Percentiles rank a stretch among this genome's conserved stretches.
Evolutionary conservation across 2,888 invertebrate species (phyloP).

Genomic region (Andrena camellia): DNA sequence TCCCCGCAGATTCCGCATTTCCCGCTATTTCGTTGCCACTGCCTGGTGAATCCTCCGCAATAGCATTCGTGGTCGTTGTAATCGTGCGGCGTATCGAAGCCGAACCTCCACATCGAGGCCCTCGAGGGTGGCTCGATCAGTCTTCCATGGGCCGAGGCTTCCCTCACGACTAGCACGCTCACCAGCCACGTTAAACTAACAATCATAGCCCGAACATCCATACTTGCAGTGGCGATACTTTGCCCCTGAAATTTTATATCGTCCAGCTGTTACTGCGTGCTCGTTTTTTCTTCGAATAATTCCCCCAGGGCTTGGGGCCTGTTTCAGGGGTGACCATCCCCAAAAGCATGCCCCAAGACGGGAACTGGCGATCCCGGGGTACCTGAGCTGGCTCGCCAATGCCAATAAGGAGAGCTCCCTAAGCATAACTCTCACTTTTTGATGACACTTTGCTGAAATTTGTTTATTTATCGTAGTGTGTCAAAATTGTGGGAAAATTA

Average conservation of each 20-base stretch:
- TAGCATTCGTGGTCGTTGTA: conserved; percentile 96
- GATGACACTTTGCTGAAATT: too few species aligned
- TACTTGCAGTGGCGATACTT: conserved; percentile 39
- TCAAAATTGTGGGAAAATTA: too few species aligned
- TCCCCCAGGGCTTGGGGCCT: too few species aligned
- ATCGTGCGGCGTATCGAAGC: conserved; percentile 94
- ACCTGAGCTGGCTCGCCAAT: too few species aligned
- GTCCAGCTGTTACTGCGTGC: neutral
- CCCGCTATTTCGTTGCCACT: conserved; percentile 93
- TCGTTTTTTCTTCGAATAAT: too few species aligned
- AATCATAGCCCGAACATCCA: conserved; percentile 54
- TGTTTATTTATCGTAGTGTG: too few species aligned
- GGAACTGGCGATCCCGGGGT: too few species aligned
- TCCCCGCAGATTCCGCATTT: conserved; percentile 96
- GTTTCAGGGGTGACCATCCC: too few species aligned
- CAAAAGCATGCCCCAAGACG: too few species aligned
- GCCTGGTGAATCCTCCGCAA: conserved; percentile 94
- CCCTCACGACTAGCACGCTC: conserved; percentile 67
- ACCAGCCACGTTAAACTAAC: conserved; percentile 56
- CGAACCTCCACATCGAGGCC: conserved; percentile 95
- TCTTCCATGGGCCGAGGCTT: conserved; percentile 89
- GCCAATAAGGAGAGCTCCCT: too few species aligned
- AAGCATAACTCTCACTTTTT: too few species aligned
- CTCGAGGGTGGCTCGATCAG: conserved; percentile 94
- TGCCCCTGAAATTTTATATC: conserved; percentile 34